Conservation (phyloP, 2,888 invertebrate species). For the Belgica antarctica region DNA sequence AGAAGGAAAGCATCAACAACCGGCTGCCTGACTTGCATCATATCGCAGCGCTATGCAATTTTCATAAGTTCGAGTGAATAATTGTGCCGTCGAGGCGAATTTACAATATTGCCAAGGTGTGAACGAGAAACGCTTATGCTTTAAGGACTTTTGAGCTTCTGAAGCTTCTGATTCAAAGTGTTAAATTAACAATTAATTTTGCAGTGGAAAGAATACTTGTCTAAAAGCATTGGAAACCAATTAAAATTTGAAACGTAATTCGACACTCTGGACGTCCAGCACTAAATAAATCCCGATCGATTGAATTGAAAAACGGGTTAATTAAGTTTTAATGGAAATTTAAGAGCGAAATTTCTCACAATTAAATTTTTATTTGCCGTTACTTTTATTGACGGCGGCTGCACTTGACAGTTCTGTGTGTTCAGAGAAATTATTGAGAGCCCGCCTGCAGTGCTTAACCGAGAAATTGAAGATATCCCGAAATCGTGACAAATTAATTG, state of each 20-base stretch:
- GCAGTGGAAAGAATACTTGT: too few relatives aligned
- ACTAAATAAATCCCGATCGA: not conserved
- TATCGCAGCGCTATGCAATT: not conserved
- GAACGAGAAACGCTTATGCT: not conserved
- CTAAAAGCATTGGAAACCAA: too few relatives aligned
- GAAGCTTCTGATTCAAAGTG: not conserved
- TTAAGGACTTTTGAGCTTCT: too few relatives aligned
- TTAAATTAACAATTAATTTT: not conserved
- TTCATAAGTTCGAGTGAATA: constrained; percentile 25
- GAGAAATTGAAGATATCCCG: not conserved
- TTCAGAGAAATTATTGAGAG: not conserved
- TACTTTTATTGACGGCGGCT: not conserved
- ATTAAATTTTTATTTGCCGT: constrained; percentile 6
- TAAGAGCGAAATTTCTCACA: not conserved
- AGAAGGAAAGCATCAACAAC: constrained; percentile 16
- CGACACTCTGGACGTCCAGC: not conserved
- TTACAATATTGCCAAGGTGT: not conserved
- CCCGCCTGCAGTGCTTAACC: not conserved
- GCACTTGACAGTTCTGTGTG: not conserved
- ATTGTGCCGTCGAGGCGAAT: constrained; percentile 5
- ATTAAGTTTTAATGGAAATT: constrained; percentile 18
- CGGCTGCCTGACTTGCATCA: not conserved
- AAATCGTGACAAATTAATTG: not conserved
- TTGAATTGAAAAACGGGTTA: constrained; percentile 12
- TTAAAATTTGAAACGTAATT: not conserved